These are phyloP conservation scores for Dromaius novaehollandiae DNA, from an alignment of 2,113 vertebrate genomes.

Conservation along the genomic window DNA sequence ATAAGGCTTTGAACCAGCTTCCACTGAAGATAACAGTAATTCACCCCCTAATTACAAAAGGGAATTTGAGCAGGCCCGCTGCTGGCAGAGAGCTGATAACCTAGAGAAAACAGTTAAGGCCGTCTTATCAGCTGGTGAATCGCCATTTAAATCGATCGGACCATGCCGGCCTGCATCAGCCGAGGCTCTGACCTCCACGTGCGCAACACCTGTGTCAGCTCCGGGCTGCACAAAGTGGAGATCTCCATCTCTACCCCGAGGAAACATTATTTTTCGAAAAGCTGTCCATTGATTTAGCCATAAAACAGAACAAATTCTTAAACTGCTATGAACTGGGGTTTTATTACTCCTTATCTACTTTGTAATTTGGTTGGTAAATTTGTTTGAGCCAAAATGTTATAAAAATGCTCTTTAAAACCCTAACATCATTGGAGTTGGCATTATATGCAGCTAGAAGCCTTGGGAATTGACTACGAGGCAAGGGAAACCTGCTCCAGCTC, in stretches of 20 bases:
- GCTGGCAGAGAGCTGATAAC: not conserved
- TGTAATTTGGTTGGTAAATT: not conserved
- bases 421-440: slow-evolving; percentile 12
- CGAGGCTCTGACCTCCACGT: not conserved
- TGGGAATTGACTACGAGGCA: not conserved
- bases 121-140: not conserved
- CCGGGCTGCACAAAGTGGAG: not conserved
- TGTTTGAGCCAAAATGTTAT: slow-evolving; percentile 13
- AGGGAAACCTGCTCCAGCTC: not conserved
- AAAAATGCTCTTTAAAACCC: slow-evolving; percentile 34
- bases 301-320: not conserved
- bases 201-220: not conserved
- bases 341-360: slow-evolving; percentile 2
- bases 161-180: not conserved
- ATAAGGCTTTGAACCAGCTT: not conserved
- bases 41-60: not conserved
- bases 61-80: not conserved
- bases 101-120: not conserved
- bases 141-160: not conserved
- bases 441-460: slow-evolving; percentile 7
- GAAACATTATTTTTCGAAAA: not conserved
- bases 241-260: not conserved
- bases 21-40: not conserved
- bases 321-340: not conserved
- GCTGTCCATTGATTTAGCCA: not conserved